Conservation (phyloP, 2,797 vertebrate species). For the Megaceryle alcyon region DNA sequence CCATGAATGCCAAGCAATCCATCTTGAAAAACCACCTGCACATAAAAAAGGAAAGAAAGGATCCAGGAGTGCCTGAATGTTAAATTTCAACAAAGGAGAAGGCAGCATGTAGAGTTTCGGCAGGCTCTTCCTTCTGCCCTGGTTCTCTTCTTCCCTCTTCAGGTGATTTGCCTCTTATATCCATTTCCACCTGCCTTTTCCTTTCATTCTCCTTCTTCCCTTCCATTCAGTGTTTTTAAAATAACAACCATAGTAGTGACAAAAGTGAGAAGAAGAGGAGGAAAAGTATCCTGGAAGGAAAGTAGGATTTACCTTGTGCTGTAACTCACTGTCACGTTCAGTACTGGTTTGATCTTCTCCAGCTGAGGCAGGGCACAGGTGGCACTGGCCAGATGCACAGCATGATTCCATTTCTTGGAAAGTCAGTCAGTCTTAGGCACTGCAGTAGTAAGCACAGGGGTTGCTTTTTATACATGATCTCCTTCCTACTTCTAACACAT, state of each 20-base stretch:
- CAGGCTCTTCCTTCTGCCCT: background rate
- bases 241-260: background rate
- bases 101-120: background rate
- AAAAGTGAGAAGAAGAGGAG: background rate
- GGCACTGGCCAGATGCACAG: background rate
- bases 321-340: background rate
- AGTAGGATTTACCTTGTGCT: background rate
- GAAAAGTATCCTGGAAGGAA: background rate
- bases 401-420: background rate
- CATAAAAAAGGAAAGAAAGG: background rate
- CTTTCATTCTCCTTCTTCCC: background rate
- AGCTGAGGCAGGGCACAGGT: background rate
- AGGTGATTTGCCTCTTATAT: background rate
- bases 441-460: background rate
- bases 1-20: conserved; percentile 38
- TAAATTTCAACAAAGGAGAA: background rate
- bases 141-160: background rate
- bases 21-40: conserved; percentile 61
- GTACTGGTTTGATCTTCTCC: background rate
- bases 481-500: background rate
- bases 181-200: background rate
- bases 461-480: background rate
- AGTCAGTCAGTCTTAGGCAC: background rate
- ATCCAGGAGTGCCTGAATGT: background rate
- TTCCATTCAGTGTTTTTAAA: background rate